Conservation (phyloP, 2,888 invertebrate genomes). For the Helicoverpa assulta region DNA sequence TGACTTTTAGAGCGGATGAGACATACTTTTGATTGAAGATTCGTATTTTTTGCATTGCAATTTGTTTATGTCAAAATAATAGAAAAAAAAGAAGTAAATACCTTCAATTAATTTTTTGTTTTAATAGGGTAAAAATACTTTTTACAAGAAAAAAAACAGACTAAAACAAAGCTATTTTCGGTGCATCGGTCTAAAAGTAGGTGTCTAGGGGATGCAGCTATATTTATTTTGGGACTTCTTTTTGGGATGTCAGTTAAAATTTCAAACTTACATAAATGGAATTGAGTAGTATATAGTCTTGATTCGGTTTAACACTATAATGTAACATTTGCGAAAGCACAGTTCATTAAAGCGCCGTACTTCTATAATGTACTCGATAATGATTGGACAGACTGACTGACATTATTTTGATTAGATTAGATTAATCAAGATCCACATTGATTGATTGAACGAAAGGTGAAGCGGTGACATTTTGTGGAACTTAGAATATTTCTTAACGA, state of each 20-base stretch:
- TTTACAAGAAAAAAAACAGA: too few species aligned
- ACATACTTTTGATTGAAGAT: not conserved
- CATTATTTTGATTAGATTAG: conserved; percentile 54
- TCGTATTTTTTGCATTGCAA: too few species aligned
- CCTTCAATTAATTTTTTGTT: too few species aligned
- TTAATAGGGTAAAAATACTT: too few species aligned
- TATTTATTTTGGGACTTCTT: too few species aligned
- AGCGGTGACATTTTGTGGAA: conserved; percentile 27
- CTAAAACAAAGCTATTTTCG: too few species aligned
- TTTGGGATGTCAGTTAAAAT: too few species aligned
- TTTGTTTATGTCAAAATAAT: too few species aligned
- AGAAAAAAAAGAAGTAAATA: too few species aligned
- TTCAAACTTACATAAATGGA: not conserved
- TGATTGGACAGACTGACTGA: conserved; percentile 33
- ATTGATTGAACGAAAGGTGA: conserved; percentile 53
- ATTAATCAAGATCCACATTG: conserved; percentile 42
- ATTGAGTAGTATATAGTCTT: not conserved
- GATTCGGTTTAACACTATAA: not conserved
- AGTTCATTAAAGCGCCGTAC: conserved; percentile 33
- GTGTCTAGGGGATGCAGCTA: too few species aligned
- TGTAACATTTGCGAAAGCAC: conserved; percentile 45
- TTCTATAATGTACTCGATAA: conserved; percentile 30
- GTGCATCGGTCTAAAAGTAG: too few species aligned
- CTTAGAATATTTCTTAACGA: conserved; percentile 45
- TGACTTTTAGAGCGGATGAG: conserved; percentile 4